Evolutionary conservation across 2,888 invertebrate genomes (phyloP).

Genomic region (Nomada fabriciana): DNA sequence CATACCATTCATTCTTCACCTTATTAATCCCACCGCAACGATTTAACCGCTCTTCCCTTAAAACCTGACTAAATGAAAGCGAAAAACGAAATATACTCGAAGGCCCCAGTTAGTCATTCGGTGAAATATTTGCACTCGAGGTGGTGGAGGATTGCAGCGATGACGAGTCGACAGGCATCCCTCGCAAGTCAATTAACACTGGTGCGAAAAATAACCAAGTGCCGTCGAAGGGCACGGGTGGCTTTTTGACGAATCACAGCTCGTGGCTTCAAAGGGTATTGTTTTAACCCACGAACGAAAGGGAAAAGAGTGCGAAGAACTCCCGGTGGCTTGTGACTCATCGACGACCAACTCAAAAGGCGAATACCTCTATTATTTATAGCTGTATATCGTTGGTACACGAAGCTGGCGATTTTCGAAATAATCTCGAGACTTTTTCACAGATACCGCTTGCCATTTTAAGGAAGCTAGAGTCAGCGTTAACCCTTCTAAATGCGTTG

Average conservation of each 20-base stretch:
- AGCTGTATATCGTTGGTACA: not conserved
- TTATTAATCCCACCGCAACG: too few relatives aligned
- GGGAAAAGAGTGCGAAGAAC: not conserved
- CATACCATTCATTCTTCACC: too few relatives aligned
- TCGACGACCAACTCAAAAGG: constrained; percentile 27
- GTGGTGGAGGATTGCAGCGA: not conserved
- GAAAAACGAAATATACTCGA: not conserved
- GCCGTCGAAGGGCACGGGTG: constrained; percentile 16
- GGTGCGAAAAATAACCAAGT: constrained; percentile 65
- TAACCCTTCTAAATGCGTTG: too few relatives aligned
- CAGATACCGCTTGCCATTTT: not conserved
- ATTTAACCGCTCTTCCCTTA: not conserved
- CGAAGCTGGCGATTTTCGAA: not conserved
- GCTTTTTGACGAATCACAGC: constrained; percentile 31
- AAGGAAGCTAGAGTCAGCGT: too few relatives aligned
- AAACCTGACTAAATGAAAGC: too few relatives aligned
- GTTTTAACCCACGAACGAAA: constrained; percentile 45
- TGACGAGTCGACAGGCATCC: not conserved
- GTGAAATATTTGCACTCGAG: not conserved
- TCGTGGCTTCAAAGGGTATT: constrained; percentile 63
- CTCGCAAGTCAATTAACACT: constrained; percentile 66
- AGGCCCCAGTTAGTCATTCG: constrained; percentile 23
- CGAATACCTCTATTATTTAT: constrained; percentile 41
- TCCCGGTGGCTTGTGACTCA: constrained; percentile 41
- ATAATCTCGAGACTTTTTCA: not conserved